Base-by-base conservation (phyloP, 1,140 invertebrate species). In the Orussus abietinus region DNA sequence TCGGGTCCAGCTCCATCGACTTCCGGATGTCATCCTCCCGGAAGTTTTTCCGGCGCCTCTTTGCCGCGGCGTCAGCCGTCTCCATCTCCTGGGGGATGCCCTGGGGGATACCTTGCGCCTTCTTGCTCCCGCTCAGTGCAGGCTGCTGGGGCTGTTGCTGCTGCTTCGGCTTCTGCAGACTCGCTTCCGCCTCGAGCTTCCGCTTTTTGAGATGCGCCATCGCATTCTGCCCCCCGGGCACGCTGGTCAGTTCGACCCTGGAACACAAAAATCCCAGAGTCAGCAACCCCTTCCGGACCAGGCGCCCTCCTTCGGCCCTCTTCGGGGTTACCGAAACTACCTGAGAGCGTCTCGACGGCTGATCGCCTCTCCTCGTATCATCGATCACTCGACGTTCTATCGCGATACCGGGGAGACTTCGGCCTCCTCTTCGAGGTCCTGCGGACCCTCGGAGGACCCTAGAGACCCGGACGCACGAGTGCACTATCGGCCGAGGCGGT, bases 191-290 rank as follows among this genome's bases (percentile, higher is more conserved):
- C 62, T 76, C 74, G 57, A 75, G 59, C 64, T 77, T 78, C 53
- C 76, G 68, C 53, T 78, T 78, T 69, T 78, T 79, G 58, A 78
- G 66, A 65, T 77, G 76, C 43, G 72, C 66, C 64, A 74, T 72
- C 52, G 69, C 69, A 74, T 74, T 74, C 69, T 74, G 69, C 48
- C 69, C 71, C 45, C 71, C 71, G 41, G 71, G 71, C 48, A 74
- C 71, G 57, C 68, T 74, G 62, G 71, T 74, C 47, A 74, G 68
- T 69, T 74, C 71, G 68, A 72, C 67, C 69, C 71, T 74, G 71
- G 71, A 74, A 74, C 71, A 74, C 58, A 69, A 72, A 72, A 68
- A 63, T 69, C 69, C 70, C 69, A 69, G 68, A 69, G 70, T 36
- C 22, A 25, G 22, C 22, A 25, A 25, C n/a, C n/a, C 22, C 22